These are phyloP conservation scores for Nipponia nippon DNA, from an alignment of 2,113 vertebrate genomes.

Conservation along the genomic window DNA sequence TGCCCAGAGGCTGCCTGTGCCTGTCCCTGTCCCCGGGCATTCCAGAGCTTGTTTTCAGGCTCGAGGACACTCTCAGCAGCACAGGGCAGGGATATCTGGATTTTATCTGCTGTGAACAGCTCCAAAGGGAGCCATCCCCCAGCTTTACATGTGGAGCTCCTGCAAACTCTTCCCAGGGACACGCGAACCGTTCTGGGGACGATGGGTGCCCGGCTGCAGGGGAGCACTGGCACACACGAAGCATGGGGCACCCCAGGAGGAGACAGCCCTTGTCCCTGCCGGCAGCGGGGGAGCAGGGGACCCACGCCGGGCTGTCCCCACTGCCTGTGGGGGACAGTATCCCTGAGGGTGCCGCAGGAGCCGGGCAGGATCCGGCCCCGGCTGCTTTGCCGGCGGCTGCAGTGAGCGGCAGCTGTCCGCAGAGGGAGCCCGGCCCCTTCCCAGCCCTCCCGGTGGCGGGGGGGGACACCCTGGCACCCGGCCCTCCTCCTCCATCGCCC, in stretches of 20 bases:
- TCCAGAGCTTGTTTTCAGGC: neutral
- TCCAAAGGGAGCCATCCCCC: neutral
- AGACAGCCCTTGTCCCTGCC: neutral
- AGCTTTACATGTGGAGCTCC: neutral
- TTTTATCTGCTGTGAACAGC: neutral
- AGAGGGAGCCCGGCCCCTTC: slow-evolving; percentile 41
- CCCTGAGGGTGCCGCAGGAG: neutral
- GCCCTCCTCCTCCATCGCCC: neutral
- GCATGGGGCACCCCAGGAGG: neutral
- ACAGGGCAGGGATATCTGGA: neutral
- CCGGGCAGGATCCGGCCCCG: neutral
- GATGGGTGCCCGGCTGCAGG: neutral
- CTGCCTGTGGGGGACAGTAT: rapidly evolving
- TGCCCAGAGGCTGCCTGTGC: neutral
- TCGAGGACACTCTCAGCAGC: neutral
- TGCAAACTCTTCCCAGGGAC: neutral
- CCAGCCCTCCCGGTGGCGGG: neutral
- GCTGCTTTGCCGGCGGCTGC: neutral
- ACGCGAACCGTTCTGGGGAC: rapidly evolving
- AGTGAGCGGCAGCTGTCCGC: neutral
- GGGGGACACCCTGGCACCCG: neutral
- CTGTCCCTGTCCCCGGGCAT: neutral
- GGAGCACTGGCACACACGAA: neutral
- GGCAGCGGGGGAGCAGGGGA: neutral
- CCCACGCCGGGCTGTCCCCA: neutral